A percentile compares a stretch with the other conserved stretches of the same genome.
Conservation (phyloP, 2,113 vertebrate genomes). For the Callithrix jacchus region DNA sequence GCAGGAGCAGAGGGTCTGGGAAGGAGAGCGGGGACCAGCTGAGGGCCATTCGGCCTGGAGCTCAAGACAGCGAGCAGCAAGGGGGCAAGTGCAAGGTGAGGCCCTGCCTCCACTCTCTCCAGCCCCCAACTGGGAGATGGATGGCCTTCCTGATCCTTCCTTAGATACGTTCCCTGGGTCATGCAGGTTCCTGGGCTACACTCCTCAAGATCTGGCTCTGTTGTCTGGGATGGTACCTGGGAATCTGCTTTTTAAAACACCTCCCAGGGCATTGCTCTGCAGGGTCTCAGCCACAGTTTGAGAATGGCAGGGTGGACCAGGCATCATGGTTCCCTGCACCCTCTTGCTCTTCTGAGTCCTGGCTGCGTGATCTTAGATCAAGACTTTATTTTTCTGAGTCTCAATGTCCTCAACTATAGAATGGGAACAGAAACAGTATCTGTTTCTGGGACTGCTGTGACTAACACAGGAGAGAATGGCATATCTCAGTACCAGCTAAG, state of each 20-base stretch:
- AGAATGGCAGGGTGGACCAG: background rate
- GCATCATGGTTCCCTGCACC: too few species aligned
- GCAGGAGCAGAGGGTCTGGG: background rate
- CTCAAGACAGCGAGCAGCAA: background rate
- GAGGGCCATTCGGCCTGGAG: background rate
- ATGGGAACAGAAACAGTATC: background rate
- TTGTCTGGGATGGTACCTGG: background rate
- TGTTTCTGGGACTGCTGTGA: background rate
- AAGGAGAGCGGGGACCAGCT: background rate
- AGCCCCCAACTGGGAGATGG: background rate
- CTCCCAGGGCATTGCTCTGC: background rate
- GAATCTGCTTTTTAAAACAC: background rate
- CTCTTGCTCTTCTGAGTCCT: background rate
- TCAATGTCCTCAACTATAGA: background rate
- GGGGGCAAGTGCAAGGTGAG: background rate
- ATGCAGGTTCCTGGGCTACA: background rate
- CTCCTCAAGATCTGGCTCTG: background rate
- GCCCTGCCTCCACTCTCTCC: background rate
- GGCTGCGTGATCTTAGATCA: background rate
- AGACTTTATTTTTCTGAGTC: background rate
- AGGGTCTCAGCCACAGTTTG: background rate
- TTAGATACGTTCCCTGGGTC: background rate
- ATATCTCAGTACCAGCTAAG: background rate
- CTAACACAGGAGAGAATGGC: background rate
- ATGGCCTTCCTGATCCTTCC: background rate